phyloP scores from a whole-genome alignment of 2,113 vertebrate genomes.

The Percina caprodes region DNA sequence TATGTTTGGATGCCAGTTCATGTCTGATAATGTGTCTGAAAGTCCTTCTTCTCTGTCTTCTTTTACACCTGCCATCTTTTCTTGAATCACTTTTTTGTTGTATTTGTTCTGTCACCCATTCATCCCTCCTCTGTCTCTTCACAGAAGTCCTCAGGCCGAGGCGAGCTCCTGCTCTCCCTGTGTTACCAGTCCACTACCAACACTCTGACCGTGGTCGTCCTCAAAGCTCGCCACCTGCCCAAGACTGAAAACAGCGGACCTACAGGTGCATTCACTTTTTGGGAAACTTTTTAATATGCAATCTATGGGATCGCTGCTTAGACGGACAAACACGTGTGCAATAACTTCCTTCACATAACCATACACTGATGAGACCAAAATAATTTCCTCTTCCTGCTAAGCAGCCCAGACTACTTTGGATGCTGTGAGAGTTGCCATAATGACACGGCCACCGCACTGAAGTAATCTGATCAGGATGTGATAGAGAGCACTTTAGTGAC shows the following conservation, averaged over 20 bases:
- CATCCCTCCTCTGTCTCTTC: background rate
- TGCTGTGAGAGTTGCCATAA: conserved; percentile 42
- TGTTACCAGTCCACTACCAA: conserved; percentile 98
- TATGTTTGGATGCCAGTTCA: background rate
- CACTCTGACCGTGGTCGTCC: conserved; percentile 95
- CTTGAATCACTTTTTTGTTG: background rate
- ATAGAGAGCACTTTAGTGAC: conserved; percentile 62
- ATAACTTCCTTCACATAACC: background rate
- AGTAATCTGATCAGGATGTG: conserved; percentile 64
- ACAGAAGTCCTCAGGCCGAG: conserved; percentile 92
- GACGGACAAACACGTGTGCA: background rate
- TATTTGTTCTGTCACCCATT: background rate
- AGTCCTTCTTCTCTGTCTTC: background rate
- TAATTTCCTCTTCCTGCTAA: conserved; percentile 18
- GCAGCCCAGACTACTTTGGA: conserved; percentile 40
- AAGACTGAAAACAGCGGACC: conserved; percentile 91
- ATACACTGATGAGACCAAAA: conserved; percentile 1
- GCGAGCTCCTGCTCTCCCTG: conserved; percentile 95
- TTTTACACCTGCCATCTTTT: background rate
- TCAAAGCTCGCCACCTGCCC: conserved; percentile 97
- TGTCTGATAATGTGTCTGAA: conserved; percentile 3
- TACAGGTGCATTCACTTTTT: conserved; percentile 82
- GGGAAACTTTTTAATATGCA: background rate
- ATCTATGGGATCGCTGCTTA: background rate
- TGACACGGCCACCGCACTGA: conserved; percentile 38